Base-by-base conservation (phyloP, 2,888 invertebrate genomes). In the Anticlea derivata region DNA sequence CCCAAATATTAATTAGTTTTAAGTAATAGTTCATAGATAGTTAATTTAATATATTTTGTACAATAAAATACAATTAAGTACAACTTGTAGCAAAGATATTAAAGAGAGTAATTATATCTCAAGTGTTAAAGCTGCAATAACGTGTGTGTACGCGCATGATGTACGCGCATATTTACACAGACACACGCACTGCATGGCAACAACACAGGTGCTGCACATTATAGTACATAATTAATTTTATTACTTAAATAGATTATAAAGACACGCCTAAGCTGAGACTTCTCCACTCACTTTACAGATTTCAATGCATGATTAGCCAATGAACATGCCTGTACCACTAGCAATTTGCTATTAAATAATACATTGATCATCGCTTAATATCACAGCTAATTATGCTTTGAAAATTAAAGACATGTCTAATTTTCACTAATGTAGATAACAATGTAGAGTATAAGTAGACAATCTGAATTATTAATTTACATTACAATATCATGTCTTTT, bases 81-180 rank as follows among this genome's bases (percentile, higher is more conserved):
- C 93, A 93, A 92, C 91, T 93, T 92, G 92, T 93, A 92, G 92
- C 92, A 92, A 92, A 92, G 92, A 92, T 92, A 92, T 92, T 88
- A 90, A 91, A 90, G 90, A 91, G 91, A 91, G 84, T 91, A 89
- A 89, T 89, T 86, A 85, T 85, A 86, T 86, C 81, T 85, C 83
- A 85, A 85, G 87, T 88, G 89, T 89, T 86, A 86, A 89, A 90
- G 89, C 89, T 86, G 89, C 87, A 84, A 82, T 78, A 81, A 81
- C 84, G 86, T 90, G 89, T 90, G 90, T 90, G 88, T 88, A 88
- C 86, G 88, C 89, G 82, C 86, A 59, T 80, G 87, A n/a, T n/a
- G n/a, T n/a, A n/a, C n/a, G n/a, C n/a, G 89, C 88, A 88, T 89
- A 90, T 90, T 86, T 90, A 90, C 90, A 89, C 84, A 83, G 85